Evolutionary conservation across 2,113 vertebrate species (phyloP).

Genomic region (Asarcornis scutulata): DNA sequence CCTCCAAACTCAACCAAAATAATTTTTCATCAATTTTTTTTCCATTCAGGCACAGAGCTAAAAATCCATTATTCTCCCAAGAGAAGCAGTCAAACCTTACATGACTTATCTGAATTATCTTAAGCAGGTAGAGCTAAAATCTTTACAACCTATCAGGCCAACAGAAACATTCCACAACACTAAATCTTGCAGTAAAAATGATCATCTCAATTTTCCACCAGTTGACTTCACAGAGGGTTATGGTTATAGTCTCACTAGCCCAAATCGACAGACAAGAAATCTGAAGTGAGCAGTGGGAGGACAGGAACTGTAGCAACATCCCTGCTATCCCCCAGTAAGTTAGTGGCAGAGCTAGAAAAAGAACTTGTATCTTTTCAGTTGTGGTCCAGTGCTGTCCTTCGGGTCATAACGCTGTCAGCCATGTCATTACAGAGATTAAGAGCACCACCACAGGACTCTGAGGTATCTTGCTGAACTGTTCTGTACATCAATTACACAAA

Average conservation of each 20-base stretch:
- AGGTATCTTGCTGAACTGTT: not conserved
- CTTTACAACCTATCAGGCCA: not conserved
- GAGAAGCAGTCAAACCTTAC: not conserved
- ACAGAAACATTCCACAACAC: not conserved
- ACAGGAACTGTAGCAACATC: not conserved
- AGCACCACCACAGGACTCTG: not conserved
- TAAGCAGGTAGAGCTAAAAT: not conserved
- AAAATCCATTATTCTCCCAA: not conserved
- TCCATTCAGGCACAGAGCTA: not conserved
- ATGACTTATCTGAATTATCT: not conserved
- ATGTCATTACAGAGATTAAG: not conserved
- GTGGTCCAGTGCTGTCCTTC: not conserved
- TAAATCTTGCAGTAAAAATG: not conserved
- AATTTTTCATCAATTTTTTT: constrained; percentile 14
- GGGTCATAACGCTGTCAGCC: not conserved
- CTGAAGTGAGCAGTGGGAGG: not conserved
- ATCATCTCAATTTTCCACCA: not conserved
- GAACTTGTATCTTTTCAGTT: not conserved
- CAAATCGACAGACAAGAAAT: not conserved
- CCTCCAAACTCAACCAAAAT: not conserved
- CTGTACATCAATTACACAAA: not conserved
- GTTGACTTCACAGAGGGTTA: not conserved
- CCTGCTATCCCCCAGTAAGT: not conserved
- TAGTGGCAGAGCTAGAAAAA: not conserved
- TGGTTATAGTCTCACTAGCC: not conserved